phyloP scores from a whole-genome alignment of 2,113 vertebrate genomes.

The Gavia stellata region DNA sequence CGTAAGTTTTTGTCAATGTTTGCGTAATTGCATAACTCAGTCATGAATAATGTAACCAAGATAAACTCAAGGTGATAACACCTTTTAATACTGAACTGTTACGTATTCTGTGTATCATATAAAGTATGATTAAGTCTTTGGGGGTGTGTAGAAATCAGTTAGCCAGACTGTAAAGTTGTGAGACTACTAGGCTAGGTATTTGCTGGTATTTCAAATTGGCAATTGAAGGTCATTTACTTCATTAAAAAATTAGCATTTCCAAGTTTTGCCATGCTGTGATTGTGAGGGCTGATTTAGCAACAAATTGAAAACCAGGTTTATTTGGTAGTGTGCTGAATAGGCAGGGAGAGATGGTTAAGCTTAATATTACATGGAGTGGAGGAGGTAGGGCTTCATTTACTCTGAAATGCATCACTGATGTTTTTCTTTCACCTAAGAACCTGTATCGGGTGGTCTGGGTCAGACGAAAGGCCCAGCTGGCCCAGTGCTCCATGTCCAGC shows the following conservation, averaged over 20 bases:
- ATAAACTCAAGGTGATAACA: background rate
- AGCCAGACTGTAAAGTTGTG: background rate
- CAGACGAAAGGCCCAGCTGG: background rate
- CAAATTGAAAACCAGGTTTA: background rate
- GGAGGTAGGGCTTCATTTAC: background rate
- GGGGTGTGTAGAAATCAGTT: background rate
- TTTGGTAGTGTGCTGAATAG: background rate
- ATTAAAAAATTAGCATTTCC: background rate
- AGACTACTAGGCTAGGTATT: background rate
- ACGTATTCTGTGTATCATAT: background rate
- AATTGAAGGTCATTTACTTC: background rate
- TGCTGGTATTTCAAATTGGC: background rate
- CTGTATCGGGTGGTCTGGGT: background rate
- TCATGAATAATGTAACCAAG: background rate
- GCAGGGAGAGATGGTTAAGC: background rate
- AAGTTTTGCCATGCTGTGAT: background rate
- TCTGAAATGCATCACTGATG: background rate
- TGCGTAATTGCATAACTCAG: background rate
- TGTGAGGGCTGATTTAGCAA: background rate
- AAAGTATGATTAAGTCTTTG: background rate
- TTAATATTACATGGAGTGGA: fast-evolving
- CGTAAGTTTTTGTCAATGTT: background rate
- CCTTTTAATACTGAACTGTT: background rate
- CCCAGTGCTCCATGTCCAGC: background rate
- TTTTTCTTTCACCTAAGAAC: background rate